These are phyloP conservation scores for Apogon hyalosoma DNA, from an alignment of 2,797 vertebrate species.

Conservation along the genomic window DNA sequence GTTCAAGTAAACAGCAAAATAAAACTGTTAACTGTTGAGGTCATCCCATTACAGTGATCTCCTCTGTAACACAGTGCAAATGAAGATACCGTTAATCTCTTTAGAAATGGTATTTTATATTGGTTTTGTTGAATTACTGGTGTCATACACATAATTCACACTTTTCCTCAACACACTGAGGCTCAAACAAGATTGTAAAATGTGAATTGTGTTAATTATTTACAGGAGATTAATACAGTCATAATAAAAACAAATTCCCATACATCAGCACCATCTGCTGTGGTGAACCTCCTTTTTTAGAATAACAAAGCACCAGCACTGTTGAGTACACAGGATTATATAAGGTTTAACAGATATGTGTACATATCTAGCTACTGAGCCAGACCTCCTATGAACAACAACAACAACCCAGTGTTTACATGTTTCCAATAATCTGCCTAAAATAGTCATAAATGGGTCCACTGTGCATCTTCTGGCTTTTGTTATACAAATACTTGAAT, in stretches of 20 bases:
- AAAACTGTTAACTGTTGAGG: neutral
- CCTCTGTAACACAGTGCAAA: neutral
- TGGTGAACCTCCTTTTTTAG: conserved; percentile 18
- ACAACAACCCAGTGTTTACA: conserved; percentile 1
- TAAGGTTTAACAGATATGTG: conserved; percentile 7
- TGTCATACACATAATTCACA: neutral
- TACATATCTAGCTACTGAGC: neutral
- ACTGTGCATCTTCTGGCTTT: neutral
- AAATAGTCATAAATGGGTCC: neutral
- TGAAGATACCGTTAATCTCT: neutral
- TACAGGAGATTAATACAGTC: neutral
- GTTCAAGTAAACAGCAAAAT: neutral
- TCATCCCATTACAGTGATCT: neutral
- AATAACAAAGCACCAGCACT: conserved; percentile 24
- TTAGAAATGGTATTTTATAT: neutral
- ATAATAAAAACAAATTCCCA: neutral
- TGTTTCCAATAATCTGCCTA: neutral
- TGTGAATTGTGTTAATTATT: conserved; percentile 6
- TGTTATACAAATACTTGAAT: neutral
- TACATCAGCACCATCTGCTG: conserved; percentile 28
- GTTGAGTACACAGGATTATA: conserved; percentile 29
- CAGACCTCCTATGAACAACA: neutral
- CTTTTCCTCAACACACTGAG: neutral
- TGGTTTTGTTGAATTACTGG: neutral
- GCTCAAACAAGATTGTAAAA: neutral